Evolutionary conservation across 2,888 invertebrate species (phyloP), one percentile per base, ranked within the genome.

Genomic region (Acleris literana): DNA sequence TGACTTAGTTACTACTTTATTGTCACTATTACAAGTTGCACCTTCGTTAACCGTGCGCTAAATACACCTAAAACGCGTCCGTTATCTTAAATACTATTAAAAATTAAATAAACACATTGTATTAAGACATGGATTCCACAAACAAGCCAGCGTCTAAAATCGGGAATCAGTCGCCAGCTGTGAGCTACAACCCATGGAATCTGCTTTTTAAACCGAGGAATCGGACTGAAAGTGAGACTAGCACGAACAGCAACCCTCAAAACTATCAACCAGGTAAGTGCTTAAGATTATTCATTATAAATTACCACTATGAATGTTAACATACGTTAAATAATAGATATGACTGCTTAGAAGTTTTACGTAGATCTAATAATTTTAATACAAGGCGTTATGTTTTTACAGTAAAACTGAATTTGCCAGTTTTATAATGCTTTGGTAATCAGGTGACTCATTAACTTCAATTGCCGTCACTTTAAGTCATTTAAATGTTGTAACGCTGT

Each of bases 141-240:
- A 86, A 77, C 68, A 90, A 92, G 73, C 73, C 76, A 48, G 69
- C 72, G 0, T 43, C 83, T 11, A 87, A 88, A 71, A 80, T 72
- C 56, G 80, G 75, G 69, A 85, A 81, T 70, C 79, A 78, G 64
- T 65, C 79, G 0, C 82, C 80, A 65, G 76, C 70, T 68, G 73
- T 81, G 3, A 83, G 73, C 70, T 90, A 88, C 71, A 90, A 80
- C 70, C 91, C 92, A 46, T 92, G 88, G 88, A 91, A 87, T 83
- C 83, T 90, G 71, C 80, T 91, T 70, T 91, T 92, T 71, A 87
- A 75, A 60, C 72, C 86, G 61, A 83, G 92, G 76, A 83, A 75
- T 59, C 86, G 92, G 43, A 86, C 88, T 6, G 89, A 86, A 72
- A 92, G 92, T 83, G 92, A 92, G 77, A 89, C 82, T 71, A 92